Base-by-base conservation (phyloP, 2,113 vertebrate species). In the Cairina moschata region DNA sequence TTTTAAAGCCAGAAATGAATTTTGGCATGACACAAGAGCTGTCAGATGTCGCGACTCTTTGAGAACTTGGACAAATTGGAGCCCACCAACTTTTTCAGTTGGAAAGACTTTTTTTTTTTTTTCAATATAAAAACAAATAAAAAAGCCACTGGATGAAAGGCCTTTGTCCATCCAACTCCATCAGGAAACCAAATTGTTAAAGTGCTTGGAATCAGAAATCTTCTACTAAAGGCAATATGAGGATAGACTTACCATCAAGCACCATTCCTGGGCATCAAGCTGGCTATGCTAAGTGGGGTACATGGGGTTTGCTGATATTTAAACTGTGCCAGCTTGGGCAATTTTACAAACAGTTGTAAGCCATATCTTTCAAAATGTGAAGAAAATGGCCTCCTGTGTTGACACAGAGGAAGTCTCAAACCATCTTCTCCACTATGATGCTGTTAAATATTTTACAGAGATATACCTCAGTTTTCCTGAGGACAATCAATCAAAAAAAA, bases 391-490 rank as follows among this genome's bases (percentile, higher is more conserved):
- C 76, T 66, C 58, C 46, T 14, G 56, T 26, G 52, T 62, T 44
- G 79, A 72, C 58, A 25, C 15, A 42, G 84, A 56, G 75, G 75
- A 73, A 34, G 52, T 13, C 22, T 68, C 55, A 14, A 89, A 83
- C 72, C 36, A 78, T 97, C 98, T 97, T 97, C 98, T 98, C 97
- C 95, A 93, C 97, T 97, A 97, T 96, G 98, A 96, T 98, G 95
- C 98, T 97, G 97, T 98, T 95, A 97, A 92, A 95, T 97, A 75
- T 93, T 96, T 96, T 93, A 94, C 74, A 91, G 92, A 96, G 97
- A 96, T 93, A 76, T 98, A 97, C 97, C 98, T 98, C 98, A 93
- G 97, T 98, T 97, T 97, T 98, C 97, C 96, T 85, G 97, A 98
- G 98, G 98, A 98, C 95, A 98, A 97, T 31, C 38, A 95, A 93